Percentiles rank a stretch among this genome's conserved stretches.
Conservation (phyloP, 2,113 vertebrate species). For the Heliornis fulica region DNA sequence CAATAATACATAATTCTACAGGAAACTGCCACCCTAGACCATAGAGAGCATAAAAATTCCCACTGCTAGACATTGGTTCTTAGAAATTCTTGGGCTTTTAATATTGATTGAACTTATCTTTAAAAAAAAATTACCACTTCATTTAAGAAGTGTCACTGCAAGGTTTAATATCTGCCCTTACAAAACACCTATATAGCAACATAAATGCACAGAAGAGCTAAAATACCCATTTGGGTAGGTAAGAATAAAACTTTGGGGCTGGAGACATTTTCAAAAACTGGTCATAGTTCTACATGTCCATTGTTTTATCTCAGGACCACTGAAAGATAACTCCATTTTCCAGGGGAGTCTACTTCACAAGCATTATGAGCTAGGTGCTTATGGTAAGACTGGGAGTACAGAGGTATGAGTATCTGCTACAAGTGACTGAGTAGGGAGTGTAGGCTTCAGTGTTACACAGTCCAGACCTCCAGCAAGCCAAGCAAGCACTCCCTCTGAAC, state of each 20-base stretch:
- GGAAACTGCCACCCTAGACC: not conserved
- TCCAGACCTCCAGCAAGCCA: not conserved
- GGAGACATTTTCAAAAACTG: not conserved
- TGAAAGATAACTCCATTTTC: not conserved
- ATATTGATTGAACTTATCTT: not conserved
- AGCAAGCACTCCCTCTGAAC: not conserved
- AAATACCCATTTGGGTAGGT: not conserved
- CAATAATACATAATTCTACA: not conserved
- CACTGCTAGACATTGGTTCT: not conserved
- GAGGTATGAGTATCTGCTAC: not conserved
- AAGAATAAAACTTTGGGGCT: not conserved
- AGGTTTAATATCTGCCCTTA: not conserved
- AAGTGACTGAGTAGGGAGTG: not conserved
- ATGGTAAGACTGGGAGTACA: not conserved
- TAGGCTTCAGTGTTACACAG: not conserved
- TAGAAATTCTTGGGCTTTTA: not conserved
- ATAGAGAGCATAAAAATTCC: accelerated
- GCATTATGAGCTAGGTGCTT: not conserved
- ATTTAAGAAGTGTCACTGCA: not conserved
- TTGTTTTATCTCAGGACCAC: not conserved
- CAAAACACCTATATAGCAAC: not conserved
- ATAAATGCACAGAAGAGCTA: not conserved
- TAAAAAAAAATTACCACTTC: not conserved
- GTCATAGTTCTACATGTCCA: not conserved
- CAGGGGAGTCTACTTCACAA: not conserved